A percentile compares a stretch with the other conserved stretches of the same genome.
These are phyloP conservation scores for Psophia crepitans DNA, from an alignment of 2,113 vertebrate genomes.

Conservation along the genomic window DNA sequence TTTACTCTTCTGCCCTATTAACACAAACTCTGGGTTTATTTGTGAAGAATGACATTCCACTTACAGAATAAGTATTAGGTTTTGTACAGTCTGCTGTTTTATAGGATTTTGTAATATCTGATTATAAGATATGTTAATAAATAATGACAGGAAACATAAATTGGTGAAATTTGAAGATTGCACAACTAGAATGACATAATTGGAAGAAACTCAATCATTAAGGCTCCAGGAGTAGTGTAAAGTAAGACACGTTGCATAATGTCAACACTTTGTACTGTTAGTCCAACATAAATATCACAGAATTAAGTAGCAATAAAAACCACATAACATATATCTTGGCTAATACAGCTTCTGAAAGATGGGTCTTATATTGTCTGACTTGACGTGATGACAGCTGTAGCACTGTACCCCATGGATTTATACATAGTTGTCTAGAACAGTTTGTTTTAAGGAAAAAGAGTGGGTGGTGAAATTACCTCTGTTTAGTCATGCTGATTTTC, in stretches of 20 bases:
- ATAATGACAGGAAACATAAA: not conserved
- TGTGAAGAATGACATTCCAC: not conserved
- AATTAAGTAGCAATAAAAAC: not conserved
- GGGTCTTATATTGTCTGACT: not conserved
- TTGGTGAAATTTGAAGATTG: not conserved
- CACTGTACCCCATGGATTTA: not conserved
- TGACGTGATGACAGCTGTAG: conserved; percentile 9
- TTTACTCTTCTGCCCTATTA: not conserved
- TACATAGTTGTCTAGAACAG: not conserved
- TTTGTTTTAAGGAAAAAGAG: conserved; percentile 6
- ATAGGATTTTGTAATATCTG: not conserved
- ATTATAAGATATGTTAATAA: not conserved
- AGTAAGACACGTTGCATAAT: not conserved
- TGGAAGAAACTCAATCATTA: not conserved
- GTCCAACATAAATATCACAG: not conserved
- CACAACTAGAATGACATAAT: not conserved
- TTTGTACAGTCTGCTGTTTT: not conserved
- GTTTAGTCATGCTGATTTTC: conserved; percentile 3
- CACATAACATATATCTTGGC: not conserved
- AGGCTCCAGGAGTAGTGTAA: not conserved
- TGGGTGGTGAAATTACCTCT: conserved; percentile 23
- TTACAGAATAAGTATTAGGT: not conserved
- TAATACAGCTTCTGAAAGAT: not conserved
- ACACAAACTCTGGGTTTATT: not conserved
- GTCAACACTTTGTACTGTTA: not conserved